A percentile compares a stretch with the other conserved stretches of the same genome.
Evolutionary conservation across 1,140 invertebrate genomes (phyloP).

Genomic region (Polypedilum vanderplanki): DNA sequence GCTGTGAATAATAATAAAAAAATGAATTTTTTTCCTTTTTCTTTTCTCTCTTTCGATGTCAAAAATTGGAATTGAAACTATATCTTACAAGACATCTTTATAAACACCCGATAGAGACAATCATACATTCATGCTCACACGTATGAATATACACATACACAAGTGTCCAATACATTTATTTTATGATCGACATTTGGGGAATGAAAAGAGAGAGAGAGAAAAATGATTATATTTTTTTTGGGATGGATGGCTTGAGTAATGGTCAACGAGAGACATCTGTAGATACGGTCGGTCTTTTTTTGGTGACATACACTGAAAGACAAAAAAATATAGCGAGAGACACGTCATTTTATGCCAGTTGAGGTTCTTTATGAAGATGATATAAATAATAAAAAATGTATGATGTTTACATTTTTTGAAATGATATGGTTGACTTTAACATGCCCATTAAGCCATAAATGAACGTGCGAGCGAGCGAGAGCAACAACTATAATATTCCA

Average conservation of each 20-base stretch:
- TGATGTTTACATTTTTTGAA: not conserved
- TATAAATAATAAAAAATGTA: not conserved
- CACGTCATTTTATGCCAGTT: too few species aligned
- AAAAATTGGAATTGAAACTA: not conserved
- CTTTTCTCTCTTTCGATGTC: not conserved
- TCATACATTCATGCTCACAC: too few species aligned
- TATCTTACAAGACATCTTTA: slow-evolving; percentile 9
- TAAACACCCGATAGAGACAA: not conserved
- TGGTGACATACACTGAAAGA: too few species aligned
- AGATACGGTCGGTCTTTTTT: not conserved
- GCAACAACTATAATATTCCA: too few species aligned
- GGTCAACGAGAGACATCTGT: not conserved
- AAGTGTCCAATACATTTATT: too few species aligned
- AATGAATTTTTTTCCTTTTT: too few species aligned
- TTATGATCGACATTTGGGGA: too few species aligned
- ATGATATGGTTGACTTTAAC: slow-evolving; percentile 4
- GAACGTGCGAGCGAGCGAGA: not conserved
- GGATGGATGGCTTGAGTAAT: not conserved
- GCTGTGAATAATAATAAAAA: not conserved
- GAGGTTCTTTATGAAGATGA: not conserved
- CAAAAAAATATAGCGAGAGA: too few species aligned
- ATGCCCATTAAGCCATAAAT: slow-evolving; percentile 11
- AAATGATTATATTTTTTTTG: too few species aligned
- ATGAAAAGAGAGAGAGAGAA: too few species aligned
- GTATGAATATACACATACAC: too few species aligned